Evolutionary conservation across 2,888 invertebrate genomes (phyloP), one percentile per base, ranked within the genome.

Genomic region (Eumacrocentrus americanus): DNA sequence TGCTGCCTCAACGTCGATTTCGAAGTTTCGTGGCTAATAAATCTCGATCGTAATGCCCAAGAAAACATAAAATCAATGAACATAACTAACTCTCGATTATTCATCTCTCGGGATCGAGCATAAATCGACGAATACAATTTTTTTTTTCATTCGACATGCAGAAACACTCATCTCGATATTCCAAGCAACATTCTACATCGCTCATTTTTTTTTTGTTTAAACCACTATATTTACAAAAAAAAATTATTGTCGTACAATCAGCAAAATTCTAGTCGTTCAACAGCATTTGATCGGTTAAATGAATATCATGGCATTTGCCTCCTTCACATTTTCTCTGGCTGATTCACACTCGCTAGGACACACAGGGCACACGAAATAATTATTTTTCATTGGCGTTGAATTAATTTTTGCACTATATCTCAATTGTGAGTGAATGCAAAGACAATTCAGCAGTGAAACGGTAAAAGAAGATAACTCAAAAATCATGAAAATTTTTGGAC

Each of bases 1-100:
- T 79, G 79, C 72, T 76, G 72, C 74, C 75, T 70, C 70, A 68
- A 61, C 62, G 64, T 57, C 61, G 60, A 64, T 62, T 62, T 57
- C 35, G 63, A 56, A 61, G 47, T 48, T 57, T 55, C 37, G 23
- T 34, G 11, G 18, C 22, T 35, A 6, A 14, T 34, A 16, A 29
- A n/a, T 14, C 12, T 35, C 34, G 29, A 16, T 35, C 18, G 16
- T 34, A 48, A 48, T 35, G 42, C 29, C 12, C 25, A 55, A 57
- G 25, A 16, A 53, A 48, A 23, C 29, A 38, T 53, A 48, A 35
- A 20, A 20, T 51, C 35, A 5, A 20, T 37, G 2, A 3, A 34
- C 11, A 14, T 40, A 6, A 3, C 40, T 20, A 9, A 22, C 11
- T 44, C 11, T 44, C 11, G 16, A 20, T 44, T 29, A 6, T 9